A percentile compares a stretch with the other conserved stretches of the same genome.
phyloP scores from a whole-genome alignment of 2,888 invertebrate genomes.

The Plusia festucae region DNA sequence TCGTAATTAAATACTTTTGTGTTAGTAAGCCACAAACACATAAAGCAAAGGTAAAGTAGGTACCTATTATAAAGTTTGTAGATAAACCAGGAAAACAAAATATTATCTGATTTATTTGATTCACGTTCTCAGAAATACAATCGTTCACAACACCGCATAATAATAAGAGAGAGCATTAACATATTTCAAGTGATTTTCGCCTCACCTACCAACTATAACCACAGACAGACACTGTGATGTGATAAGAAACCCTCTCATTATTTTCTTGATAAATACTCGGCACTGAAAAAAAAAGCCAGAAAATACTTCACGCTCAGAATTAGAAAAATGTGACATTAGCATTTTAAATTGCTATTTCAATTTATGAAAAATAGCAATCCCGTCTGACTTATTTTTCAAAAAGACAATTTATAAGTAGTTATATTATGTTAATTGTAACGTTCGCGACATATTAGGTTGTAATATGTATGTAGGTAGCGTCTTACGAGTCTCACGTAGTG shows the following conservation, averaged over 20 bases:
- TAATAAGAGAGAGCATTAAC: background rate
- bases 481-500: conserved; percentile 19
- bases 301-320: background rate
- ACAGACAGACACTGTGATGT: no score
- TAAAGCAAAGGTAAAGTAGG: background rate
- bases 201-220: no score
- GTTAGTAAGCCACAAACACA: background rate
- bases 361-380: background rate
- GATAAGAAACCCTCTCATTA: background rate
- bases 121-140: conserved; percentile 4
- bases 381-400: background rate
- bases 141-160: background rate
- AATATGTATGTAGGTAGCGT: conserved; percentile 9
- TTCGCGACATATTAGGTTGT: conserved; percentile 29
- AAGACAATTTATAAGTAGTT: background rate
- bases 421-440: background rate
- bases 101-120: background rate
- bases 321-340: background rate
- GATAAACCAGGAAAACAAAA: background rate
- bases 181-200: no score
- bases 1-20: background rate
- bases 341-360: background rate
- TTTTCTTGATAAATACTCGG: background rate
- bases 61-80: background rate
- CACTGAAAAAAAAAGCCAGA: no score